Evolutionary conservation across 1,140 invertebrate species (phyloP), one percentile per base, ranked within the genome.

Genomic region (Macrobrachium nipponense): DNA sequence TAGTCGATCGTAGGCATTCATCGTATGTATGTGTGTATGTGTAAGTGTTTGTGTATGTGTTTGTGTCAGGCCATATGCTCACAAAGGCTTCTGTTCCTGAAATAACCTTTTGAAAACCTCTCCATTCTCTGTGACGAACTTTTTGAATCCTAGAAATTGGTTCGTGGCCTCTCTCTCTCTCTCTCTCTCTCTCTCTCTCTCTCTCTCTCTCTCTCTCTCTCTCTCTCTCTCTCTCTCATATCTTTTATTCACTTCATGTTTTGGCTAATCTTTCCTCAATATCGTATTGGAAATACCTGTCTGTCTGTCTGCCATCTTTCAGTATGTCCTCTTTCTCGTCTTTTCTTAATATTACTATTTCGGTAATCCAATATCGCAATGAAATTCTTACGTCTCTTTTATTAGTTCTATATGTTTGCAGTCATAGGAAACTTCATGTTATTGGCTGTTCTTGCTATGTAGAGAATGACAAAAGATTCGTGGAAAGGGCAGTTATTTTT

Each of bases 1-100:
- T 36, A 36, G 4, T 36, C 1, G 27, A 36, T 59, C 51, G 62
- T 59, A 62, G 77, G 61, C 61, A 3, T 10, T 62, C 59, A 44
- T 5, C 62, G 76, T 61, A 58, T 79, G 76, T 61, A 1, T 51
- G 73, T 76, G 73, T 6, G 73, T 76, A 51, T 76, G 73, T 36
- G 73, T 76, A 51, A 51, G 73, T 36, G 73, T 76, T 36, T 44
- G 73, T 76, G 73, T 36, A 51, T 44, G 73, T 18, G 68, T 72
- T 23, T 72, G 68, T 20, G 68, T 72, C 4, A 23, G 18, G 43
- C 68, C 68, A 36, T 23, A 36, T 23, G 14, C 18, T 72, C 62
- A 20, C 68, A 36, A 14, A 23, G 17, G 68, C 27, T 17, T 72
- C 43, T 18, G 68, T 17, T 43, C 27, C 18, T n/a, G 68, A 72